A percentile compares a stretch with the other conserved stretches of the same genome.
Conservation (phyloP, 2,797 vertebrate genomes). For the Labroides dimidiatus region DNA sequence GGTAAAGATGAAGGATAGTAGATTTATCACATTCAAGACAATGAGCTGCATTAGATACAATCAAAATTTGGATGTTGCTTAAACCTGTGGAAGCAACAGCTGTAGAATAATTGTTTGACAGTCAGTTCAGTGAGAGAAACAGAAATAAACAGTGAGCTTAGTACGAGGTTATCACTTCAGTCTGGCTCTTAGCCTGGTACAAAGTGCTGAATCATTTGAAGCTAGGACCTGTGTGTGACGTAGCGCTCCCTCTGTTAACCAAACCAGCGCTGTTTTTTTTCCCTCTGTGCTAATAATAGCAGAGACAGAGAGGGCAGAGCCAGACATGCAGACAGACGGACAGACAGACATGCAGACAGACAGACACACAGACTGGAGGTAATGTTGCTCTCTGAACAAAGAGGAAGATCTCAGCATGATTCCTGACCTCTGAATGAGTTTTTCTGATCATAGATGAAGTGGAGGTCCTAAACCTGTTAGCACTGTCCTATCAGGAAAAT, state of each 20-base stretch:
- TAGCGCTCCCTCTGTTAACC: slow-evolving; percentile 30
- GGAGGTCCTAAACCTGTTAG: slow-evolving; percentile 18
- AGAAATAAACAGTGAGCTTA: neutral
- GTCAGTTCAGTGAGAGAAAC: neutral
- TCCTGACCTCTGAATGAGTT: slow-evolving; percentile 25
- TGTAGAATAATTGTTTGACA: neutral
- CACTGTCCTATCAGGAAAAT: too few relatives aligned
- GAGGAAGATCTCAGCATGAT: slow-evolving; percentile 7
- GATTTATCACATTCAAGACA: neutral
- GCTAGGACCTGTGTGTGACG: slow-evolving; percentile 50
- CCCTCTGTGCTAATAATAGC: slow-evolving; percentile 77
- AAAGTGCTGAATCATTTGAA: slow-evolving; percentile 72
- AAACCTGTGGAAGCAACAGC: neutral
- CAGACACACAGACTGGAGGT: slow-evolving; percentile 47
- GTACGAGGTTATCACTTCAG: neutral
- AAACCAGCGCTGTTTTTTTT: slow-evolving; percentile 22
- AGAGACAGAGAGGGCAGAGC: slow-evolving; percentile 51
- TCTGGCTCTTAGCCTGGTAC: slow-evolving; percentile 17
- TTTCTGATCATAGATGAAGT: slow-evolving; percentile 19
- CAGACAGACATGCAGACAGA: slow-evolving; percentile 60
- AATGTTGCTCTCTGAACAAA: slow-evolving; percentile 38
- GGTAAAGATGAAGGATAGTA: neutral
- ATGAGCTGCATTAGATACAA: neutral
- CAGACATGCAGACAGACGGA: slow-evolving; percentile 63
- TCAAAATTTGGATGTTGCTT: neutral